Percentiles rank a stretch among this genome's conserved stretches.
These are phyloP conservation scores for Halocynthia roretzi DNA, from an alignment of 23 tunicate species.

Conservation along the genomic window DNA sequence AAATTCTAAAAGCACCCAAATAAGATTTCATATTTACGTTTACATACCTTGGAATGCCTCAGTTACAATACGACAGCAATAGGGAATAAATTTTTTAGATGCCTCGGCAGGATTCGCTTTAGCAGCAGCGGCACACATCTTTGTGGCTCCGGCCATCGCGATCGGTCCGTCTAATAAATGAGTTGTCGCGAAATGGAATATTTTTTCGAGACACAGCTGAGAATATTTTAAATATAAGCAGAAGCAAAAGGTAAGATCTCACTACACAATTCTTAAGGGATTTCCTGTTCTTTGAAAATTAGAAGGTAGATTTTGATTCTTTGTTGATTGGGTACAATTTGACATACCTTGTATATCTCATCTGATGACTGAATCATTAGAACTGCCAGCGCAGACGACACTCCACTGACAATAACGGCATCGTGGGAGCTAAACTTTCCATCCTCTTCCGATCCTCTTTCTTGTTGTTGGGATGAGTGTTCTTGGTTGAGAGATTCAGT, in stretches of 20 bases:
- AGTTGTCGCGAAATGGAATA: conserved; percentile 60
- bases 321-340: too few relatives aligned
- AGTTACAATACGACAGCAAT: conserved; percentile 35
- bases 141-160: conserved; percentile 37
- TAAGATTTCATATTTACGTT: too few relatives aligned
- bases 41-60: conserved; percentile 10
- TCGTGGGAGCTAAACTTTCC: conserved; percentile 21
- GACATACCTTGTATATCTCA: conserved; percentile 28
- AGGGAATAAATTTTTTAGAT: conserved; percentile 59
- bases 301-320: too few relatives aligned
- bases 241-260: too few relatives aligned
- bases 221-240: not conserved
- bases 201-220: conserved; percentile 32
- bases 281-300: too few relatives aligned
- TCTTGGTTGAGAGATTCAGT: conserved; percentile 67
- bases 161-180: conserved; percentile 52
- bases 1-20: too few relatives aligned
- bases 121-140: conserved; percentile 39
- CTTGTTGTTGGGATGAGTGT: conserved; percentile 28
- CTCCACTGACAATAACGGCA: conserved; percentile 31
- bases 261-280: too few relatives aligned
- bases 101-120: conserved; percentile 52
- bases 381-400: conserved; percentile 35
- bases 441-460: conserved; percentile 12
- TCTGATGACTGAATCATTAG: conserved; percentile 46